Conservation (phyloP, 2,888 invertebrate genomes). For the Stratiomys singularior region DNA sequence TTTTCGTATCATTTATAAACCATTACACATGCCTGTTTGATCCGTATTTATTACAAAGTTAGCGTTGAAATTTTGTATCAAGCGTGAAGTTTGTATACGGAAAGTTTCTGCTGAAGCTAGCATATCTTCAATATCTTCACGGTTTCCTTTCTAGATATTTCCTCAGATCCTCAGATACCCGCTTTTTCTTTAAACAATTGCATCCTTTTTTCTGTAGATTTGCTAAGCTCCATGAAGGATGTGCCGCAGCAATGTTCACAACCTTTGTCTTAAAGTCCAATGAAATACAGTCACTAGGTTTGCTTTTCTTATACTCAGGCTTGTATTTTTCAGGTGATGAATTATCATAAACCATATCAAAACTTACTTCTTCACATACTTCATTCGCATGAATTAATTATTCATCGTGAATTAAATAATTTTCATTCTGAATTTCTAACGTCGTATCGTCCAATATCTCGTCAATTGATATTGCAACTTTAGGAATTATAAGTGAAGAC, state of each 20-base stretch:
- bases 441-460: neutral
- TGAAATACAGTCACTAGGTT: no score
- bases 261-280: neutral
- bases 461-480: neutral
- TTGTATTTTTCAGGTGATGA: neutral
- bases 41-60: no score
- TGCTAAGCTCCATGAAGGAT: constrained; percentile 12
- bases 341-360: no score
- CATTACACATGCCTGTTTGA: no score
- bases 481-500: no score
- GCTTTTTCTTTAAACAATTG: constrained; percentile 27
- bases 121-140: constrained; percentile 24
- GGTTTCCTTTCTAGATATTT: constrained; percentile 36
- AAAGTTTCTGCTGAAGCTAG: no score
- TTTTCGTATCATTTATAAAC: neutral
- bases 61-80: no score
- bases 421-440: neutral
- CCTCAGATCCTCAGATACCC: constrained; percentile 2
- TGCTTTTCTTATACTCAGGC: neutral
- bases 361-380: no score
- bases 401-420: neutral
- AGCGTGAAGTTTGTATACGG: no score
- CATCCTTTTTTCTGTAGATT: constrained; percentile 42
- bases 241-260: neutral
- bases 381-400: neutral